Evolutionary conservation across 2,113 vertebrate genomes (phyloP), one percentile per base, ranked within the genome.

Genomic region (Pyrgilauda ruficollis): DNA sequence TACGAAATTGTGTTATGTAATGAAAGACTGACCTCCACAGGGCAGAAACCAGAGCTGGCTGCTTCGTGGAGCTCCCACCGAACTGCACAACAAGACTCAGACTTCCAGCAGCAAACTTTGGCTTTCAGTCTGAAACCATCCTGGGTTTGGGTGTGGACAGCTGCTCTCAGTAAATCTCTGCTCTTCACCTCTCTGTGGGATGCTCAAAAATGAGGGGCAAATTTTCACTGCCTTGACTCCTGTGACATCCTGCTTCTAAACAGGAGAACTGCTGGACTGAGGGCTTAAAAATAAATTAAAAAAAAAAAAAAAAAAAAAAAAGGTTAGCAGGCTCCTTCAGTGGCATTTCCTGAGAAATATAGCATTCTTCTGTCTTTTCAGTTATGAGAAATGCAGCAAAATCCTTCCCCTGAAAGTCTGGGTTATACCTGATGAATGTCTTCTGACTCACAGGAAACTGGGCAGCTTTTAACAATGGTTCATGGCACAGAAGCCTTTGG

Each of bases 61-160:
- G 55, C 31, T 7, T 23, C 3, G 23, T 26, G 39, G 16, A 10
- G 5, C 2, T 70, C 50, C n/a, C 33, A n/a, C 30, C 23, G 4
- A 39, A 17, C 0, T 5, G 6, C 2, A 4, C 18, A 59, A 11
- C 2, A 7, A 28, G n/a, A 8, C 15, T 18, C 24, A 58, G 16
- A 7, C 4, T 58, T 39, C 11, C 46, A 72, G 35, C 11, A 43
- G 0, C 37, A 39, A n/a, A 23, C 5, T 39, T 62, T 75, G 44
- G 43, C 6, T 92, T 81, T 93, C 15, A 31, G 33, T 33, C 52
- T 56, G 53, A 87, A 67, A 12, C 18, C 27, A 12, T n/a, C 17
- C n/a, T n/a, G n/a, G 8, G 2, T 47, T 64, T 89, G 49, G 20
- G 10, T 58, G 21, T 15, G 37, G 55, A 39, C 15, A 37, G 4